Conservation (phyloP, 2,888 invertebrate species). For the Carabus problematicus region DNA sequence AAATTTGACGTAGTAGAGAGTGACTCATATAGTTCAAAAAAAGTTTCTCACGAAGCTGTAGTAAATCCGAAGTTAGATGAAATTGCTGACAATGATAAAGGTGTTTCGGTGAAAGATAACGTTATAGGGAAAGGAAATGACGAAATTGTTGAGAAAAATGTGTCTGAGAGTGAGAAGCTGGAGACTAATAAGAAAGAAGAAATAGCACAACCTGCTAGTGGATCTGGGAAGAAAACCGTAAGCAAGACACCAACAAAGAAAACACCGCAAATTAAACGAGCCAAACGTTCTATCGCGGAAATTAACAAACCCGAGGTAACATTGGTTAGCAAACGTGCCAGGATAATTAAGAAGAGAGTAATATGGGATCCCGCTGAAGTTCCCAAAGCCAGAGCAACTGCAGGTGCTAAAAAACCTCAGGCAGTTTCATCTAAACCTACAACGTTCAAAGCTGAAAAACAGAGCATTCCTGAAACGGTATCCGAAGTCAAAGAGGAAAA, state of each 20-base stretch:
- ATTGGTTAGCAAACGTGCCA: constrained; percentile 56
- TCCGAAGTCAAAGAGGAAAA: not conserved
- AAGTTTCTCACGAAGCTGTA: not conserved
- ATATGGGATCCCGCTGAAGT: constrained; percentile 76
- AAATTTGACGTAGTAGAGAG: not conserved
- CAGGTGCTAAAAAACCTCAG: constrained; percentile 5
- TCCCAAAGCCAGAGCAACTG: constrained; percentile 46
- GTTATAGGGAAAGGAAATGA: constrained; percentile 22
- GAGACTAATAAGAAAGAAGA: not conserved
- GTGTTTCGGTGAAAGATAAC: constrained; percentile 2
- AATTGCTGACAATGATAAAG: not conserved
- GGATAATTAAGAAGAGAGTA: constrained; percentile 75
- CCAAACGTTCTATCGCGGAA: constrained; percentile 12
- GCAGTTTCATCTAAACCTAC: not conserved
- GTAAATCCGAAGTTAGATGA: not conserved
- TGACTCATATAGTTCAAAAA: not conserved
- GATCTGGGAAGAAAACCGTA: constrained; percentile 2
- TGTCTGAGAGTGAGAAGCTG: constrained; percentile 1
- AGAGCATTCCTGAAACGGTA: constrained; percentile 34
- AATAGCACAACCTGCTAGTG: not conserved
- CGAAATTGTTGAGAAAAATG: constrained; percentile 9
- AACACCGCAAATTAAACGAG: constrained; percentile 6
- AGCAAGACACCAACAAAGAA: constrained; percentile 1
- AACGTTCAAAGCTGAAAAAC: not conserved
- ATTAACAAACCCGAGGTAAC: constrained; percentile 31